These are phyloP conservation scores for Felis catus DNA, from an alignment of 2,113 vertebrate genomes.

Conservation along the genomic window F.catus_Fca126_mat1.0 CM031416.1:94344001-94344500, in stretches of 20 bases:
- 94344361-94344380: constrained; percentile 27
- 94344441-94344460: neutral
- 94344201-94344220: constrained; percentile 11
- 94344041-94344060: constrained; percentile 38
- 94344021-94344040: neutral
- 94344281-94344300: constrained; percentile 23
- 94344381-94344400: constrained; percentile 7
- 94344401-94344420: neutral
- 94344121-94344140: neutral
- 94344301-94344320: constrained; percentile 12
- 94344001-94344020: neutral
- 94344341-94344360: neutral
- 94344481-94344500: neutral
- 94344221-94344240: neutral
- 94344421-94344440: neutral
- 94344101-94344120: neutral
- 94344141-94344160: neutral
- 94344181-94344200: neutral
- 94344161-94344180: neutral
- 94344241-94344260: neutral
- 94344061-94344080: neutral
- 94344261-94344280: neutral
- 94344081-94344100: neutral
- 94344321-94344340: neutral
- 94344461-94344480: neutral